phyloP scores from a whole-genome alignment of 2,113 vertebrate genomes.

The Notechis scutatus region DNA sequence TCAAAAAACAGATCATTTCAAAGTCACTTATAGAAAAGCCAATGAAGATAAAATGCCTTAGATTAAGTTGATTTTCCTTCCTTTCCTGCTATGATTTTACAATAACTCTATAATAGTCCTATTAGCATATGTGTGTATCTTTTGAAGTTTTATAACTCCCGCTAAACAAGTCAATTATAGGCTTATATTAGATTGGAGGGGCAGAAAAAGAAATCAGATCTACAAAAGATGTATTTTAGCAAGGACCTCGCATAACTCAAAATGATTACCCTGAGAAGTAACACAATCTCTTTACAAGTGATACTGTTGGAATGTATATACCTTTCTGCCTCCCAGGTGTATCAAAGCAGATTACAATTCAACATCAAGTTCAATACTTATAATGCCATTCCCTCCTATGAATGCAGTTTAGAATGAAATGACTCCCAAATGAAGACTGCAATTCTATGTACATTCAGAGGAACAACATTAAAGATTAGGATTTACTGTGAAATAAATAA shows the following conservation, averaged over 20 bases:
- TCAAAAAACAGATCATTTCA: background rate
- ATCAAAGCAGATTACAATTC: background rate
- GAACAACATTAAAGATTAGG: background rate
- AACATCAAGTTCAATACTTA: background rate
- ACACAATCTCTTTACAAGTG: background rate
- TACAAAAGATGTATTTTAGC: background rate
- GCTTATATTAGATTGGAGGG: background rate
- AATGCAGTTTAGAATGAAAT: background rate
- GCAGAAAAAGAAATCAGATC: background rate
- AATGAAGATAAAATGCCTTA: background rate
- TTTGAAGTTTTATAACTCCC: background rate
- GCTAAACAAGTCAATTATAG: background rate
- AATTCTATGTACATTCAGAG: too few relatives aligned
- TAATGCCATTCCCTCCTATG: background rate
- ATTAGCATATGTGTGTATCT: background rate
- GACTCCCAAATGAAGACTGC: background rate
- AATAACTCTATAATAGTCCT: background rate
- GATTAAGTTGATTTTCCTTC: background rate
- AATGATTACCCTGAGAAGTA: background rate
- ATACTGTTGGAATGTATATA: background rate
- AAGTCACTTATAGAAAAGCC: background rate
- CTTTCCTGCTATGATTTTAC: background rate
- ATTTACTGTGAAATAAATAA: background rate
- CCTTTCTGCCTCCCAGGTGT: background rate
- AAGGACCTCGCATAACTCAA: background rate